Conservation (phyloP, 2,113 vertebrate species). For the Rafetus swinhoei region DNA sequence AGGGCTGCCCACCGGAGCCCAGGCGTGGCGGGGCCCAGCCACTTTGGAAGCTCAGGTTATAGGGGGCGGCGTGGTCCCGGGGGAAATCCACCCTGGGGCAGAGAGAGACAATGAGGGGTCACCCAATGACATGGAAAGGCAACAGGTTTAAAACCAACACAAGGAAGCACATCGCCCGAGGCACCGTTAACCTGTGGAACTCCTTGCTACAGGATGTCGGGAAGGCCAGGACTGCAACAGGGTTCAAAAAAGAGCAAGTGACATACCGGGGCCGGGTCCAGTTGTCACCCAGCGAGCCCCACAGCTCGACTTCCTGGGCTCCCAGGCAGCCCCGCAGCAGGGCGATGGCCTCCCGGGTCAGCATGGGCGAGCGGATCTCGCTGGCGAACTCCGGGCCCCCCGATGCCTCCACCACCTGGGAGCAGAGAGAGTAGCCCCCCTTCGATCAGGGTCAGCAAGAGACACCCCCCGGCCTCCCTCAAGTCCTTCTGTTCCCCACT, state of each 20-base stretch:
- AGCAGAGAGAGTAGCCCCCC: not conserved
- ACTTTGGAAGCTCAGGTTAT: conserved; percentile 81
- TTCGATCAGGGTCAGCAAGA: not conserved
- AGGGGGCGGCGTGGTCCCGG: conserved; percentile 76
- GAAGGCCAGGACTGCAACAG: too few relatives aligned
- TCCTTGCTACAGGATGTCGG: too few relatives aligned
- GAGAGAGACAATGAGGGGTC: not conserved
- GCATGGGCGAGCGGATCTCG: conserved; percentile 78
- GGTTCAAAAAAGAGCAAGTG: too few relatives aligned
- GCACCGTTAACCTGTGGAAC: too few relatives aligned
- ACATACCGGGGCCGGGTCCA: conserved; percentile 84
- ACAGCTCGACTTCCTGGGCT: conserved; percentile 80
- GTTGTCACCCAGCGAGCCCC: conserved; percentile 85
- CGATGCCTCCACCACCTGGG: conserved; percentile 86
- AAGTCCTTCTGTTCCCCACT: not conserved
- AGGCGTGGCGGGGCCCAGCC: conserved; percentile 83
- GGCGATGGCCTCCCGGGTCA: conserved; percentile 83
- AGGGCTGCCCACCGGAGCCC: conserved; percentile 78
- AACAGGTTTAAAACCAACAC: too few relatives aligned
- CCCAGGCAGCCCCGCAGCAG: conserved; percentile 81
- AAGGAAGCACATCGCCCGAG: too few relatives aligned
- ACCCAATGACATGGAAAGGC: too few relatives aligned
- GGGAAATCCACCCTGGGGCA: conserved; percentile 80
- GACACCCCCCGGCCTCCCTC: too few relatives aligned
- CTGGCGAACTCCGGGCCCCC: conserved; percentile 83